phyloP scores from a whole-genome alignment of 2,888 invertebrate species.

The Gibbula magus region DNA sequence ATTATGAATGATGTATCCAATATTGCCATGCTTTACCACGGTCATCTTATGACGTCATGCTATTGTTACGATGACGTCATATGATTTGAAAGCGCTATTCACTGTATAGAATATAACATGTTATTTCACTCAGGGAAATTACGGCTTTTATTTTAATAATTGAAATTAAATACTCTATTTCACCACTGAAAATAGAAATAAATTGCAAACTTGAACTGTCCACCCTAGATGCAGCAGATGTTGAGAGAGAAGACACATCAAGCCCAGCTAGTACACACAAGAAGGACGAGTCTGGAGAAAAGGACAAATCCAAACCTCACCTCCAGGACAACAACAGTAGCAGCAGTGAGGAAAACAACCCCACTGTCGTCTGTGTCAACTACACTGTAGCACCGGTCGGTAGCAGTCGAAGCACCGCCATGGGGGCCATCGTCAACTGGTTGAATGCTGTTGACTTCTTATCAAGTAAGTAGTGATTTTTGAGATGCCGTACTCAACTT shows the following conservation, averaged over 20 bases:
- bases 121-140: too few species aligned
- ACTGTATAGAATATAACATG: too few species aligned
- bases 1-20: too few species aligned
- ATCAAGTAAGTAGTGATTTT: slow-evolving; percentile 56
- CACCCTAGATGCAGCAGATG: neutral
- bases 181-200: too few species aligned
- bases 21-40: too few species aligned
- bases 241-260: neutral
- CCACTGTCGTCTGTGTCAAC: slow-evolving; percentile 48
- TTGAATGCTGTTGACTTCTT: slow-evolving; percentile 70
- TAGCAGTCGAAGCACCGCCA: slow-evolving; percentile 30
- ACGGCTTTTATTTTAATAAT: too few species aligned
- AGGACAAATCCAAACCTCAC: neutral
- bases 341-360: slow-evolving; percentile 34
- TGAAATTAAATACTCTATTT: too few species aligned
- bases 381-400: slow-evolving; percentile 32
- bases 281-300: neutral
- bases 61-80: too few species aligned
- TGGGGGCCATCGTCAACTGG: slow-evolving; percentile 73
- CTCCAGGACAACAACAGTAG: neutral
- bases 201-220: too few species aligned
- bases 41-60: too few species aligned
- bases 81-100: too few species aligned
- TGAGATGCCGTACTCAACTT: neutral
- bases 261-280: neutral